Evolutionary conservation across 1,140 invertebrate genomes (phyloP), one percentile per base, ranked within the genome.

Genomic region (Bathynomus jamesi): DNA sequence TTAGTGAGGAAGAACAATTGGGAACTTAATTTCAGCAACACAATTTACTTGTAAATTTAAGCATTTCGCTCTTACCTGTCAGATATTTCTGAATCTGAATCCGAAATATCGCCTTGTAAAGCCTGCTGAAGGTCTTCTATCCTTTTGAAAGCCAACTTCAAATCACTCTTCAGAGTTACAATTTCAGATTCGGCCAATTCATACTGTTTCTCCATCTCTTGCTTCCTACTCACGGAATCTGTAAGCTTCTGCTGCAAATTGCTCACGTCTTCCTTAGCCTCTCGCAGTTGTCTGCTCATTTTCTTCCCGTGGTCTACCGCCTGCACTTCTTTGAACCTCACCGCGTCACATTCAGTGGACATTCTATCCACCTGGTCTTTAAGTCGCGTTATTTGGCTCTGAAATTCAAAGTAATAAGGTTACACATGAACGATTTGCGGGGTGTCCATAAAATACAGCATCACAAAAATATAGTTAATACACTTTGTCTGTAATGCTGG

Each of bases 281-380:
- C 91, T 30, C 91, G 84, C 25, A 87, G 53, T 76, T 86, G 83
- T 10, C 74, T 60, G 13, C 46, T 28, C 4, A 89, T 80, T 80
- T 91, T 89, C 73, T 91, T 87, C 17, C 87, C 83, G 27, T 87
- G 85, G 71, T 96, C 94, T 72, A 91, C 89, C 3, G 88, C 87
- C 24, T 87, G 85, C 77, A 88, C 85, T 79, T 95, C 93, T 21
- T 89, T 87, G 1, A 86, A 83, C 72, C 88, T 85, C 0, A 90
- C 84, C 21, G 87, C 82, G 0, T 88, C 87, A 4, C 89, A 85
- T 79, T 96, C 94, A 13, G 86, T 84, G 71, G 90, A 88, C 13
- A 92, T 79, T 75, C 90, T 89, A 30, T 96, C 93, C 32, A 92
- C 85, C 4, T 88, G 87, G 78, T 97, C 94, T 78, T 94, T 94